Evolutionary conservation across 35 echinoderm and acorn worm genomes (phyloP), one percentile per base, ranked within the genome.

Genomic region (Acanthaster planci): DNA sequence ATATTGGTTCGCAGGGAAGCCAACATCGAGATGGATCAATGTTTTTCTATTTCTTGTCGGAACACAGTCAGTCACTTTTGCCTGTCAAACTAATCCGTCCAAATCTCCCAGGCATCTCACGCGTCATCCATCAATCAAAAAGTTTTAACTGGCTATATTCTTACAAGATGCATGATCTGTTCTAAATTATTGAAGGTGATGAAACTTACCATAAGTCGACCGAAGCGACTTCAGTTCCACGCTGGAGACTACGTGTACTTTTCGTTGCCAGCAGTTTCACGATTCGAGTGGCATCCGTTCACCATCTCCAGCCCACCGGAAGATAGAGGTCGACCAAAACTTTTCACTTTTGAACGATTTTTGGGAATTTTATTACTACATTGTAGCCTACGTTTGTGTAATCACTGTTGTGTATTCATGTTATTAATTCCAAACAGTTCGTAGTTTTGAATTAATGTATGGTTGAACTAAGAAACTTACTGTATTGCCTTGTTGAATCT

Each of bases 231-330:
- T 16, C 58, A 89, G 15, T 93, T 84, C 51, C 64, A 85, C 39
- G 79, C 91, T 19, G 91, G 91, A 21, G 91, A 93, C 68, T 93
- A 93, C 77, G 88, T 93, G 35, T 89, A 78, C 35, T 32, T 93
- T 40, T 80, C 84, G 77, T 56, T 93, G 17, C 91, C 86, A 32
- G 80, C 68, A 29, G 32, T 93, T n/a, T 84, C 86, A 12, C 88
- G 60, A 19, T 82, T 56, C 57, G 91, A 93, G 68, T 93, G 91
- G 91, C 91, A 93, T 52, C 91, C 91, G 21, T 93, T 93, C 53
- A 89, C 86, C 1, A 93, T 85, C 18, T 89, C 86, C 34, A 93
- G 91, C 77, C 44, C 91, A 42, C 91, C 91, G 2, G 91, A 93
- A 88, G 76, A 93, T 76, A 52, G 54, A 23, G 91, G 91, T 92